Base-by-base conservation (phyloP, 2,797 vertebrate genomes). In the Sebastes jordani region DNA sequence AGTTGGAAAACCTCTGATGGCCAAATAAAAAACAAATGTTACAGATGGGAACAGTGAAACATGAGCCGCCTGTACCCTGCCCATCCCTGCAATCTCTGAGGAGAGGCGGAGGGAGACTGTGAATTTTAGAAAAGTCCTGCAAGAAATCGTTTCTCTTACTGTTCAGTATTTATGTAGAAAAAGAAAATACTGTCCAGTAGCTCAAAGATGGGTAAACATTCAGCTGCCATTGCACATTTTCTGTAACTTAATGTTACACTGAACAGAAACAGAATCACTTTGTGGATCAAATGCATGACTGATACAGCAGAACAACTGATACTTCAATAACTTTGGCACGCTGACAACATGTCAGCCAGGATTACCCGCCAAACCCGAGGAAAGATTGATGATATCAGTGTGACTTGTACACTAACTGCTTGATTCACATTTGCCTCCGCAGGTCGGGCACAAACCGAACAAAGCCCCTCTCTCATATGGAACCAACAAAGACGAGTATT, bases 11-110 rank as follows among this genome's bases (percentile, higher is more conserved):
- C 79, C 55, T 86, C 80, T 84, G 87, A 91, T 84, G 87, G 83
- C 80, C 78, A 93, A 95, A 95, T 92, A 91, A 92, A 94, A 94
- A 95, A 89, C 93, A 95, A 93, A 94, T 93, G 92, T 91, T 93
- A 79, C 83, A 90, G 85, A 91, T 88, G 86, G 85, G 82, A 92
- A 72, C 63, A 64, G 89, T 66, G 91, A 61, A 92, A 93, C 81
- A 22, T 56, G 90, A 93, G 88, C 71, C 34, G 59, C 36, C 63
- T 54, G 69, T 64, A 78, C 79, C 25, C 83, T 82, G 81, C 85
- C 85, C 86, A 84, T 86, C 82, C 80, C 85, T 77, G 72, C 55
- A 8, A 85, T 82, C 73, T 86, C 56, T 14, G 55, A 73, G 71
- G 71, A 83, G 69, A 82, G 38, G 66, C 71, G 67, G 29, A 77